Evolutionary conservation across 2,797 vertebrate species (phyloP).

Genomic region (Crocodylus rhombifer): DNA sequence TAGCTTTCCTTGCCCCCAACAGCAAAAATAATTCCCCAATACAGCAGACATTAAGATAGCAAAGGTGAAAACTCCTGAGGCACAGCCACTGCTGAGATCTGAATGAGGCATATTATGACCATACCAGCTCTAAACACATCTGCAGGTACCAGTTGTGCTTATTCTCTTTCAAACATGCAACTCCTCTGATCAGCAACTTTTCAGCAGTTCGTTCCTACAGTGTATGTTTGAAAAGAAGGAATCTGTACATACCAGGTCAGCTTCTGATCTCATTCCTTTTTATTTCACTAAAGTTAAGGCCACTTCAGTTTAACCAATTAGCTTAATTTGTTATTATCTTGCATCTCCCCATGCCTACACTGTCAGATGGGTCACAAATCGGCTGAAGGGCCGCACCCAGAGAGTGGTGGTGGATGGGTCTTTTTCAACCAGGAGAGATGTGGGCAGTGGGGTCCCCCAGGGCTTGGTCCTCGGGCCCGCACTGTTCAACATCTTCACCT

Average conservation of each 20-base stretch:
- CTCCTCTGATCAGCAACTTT: rapidly evolving
- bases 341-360: background rate
- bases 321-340: conserved; percentile 36
- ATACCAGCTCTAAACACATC: background rate
- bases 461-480: no score
- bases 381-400: no score
- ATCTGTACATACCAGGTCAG: background rate
- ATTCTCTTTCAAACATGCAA: background rate
- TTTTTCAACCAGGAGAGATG: no score
- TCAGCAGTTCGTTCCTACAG: background rate
- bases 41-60: background rate
- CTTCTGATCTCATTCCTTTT: conserved; percentile 32
- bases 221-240: background rate
- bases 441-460: no score
- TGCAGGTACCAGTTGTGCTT: background rate
- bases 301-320: background rate
- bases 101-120: background rate
- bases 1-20: conserved; percentile 67
- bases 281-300: background rate
- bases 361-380: no score
- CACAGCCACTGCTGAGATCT: background rate
- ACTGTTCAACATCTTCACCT: no score
- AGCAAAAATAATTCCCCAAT: conserved; percentile 47
- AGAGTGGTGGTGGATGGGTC: no score
- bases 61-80: background rate